Evolutionary conservation across 2,113 vertebrate genomes (phyloP).

Genomic region (Elephantulus edwardii): DNA sequence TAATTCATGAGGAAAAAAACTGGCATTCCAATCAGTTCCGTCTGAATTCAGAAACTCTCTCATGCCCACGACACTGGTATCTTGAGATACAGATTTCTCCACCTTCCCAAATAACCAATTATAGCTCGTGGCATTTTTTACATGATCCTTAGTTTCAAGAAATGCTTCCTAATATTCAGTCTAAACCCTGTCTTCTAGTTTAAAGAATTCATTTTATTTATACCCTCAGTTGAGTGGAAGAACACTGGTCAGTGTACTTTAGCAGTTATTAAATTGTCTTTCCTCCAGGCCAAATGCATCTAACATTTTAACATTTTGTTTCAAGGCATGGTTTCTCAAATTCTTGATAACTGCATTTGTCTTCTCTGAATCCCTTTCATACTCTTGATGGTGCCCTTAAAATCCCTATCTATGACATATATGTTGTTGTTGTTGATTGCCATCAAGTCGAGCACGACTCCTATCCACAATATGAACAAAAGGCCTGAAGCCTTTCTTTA

Average conservation of each 20-base stretch:
- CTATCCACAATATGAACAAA: too few species aligned
- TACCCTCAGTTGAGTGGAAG: background rate
- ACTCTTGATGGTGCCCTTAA: background rate
- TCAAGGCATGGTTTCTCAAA: background rate
- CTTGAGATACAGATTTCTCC: background rate
- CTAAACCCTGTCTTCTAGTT: background rate
- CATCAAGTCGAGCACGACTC: too few species aligned
- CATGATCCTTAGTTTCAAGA: constrained; percentile 46
- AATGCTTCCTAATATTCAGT: background rate
- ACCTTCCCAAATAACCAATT: background rate
- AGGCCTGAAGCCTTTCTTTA: too few species aligned
- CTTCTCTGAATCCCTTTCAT: constrained; percentile 1
- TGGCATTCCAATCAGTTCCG: background rate
- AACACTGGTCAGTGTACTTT: background rate
- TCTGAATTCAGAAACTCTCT: background rate
- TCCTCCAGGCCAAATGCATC: background rate
- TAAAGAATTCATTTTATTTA: constrained; percentile 1
- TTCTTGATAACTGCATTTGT: background rate
- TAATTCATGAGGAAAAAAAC: background rate
- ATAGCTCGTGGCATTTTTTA: background rate
- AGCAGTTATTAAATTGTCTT: background rate
- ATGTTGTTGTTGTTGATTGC: too few species aligned
- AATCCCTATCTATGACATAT: background rate
- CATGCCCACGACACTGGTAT: accelerated
- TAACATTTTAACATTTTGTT: constrained; percentile 11